A percentile compares a stretch with the other conserved stretches of the same genome.
Conservation (phyloP, 2,888 invertebrate species). For the Campoplex capitator region DNA sequence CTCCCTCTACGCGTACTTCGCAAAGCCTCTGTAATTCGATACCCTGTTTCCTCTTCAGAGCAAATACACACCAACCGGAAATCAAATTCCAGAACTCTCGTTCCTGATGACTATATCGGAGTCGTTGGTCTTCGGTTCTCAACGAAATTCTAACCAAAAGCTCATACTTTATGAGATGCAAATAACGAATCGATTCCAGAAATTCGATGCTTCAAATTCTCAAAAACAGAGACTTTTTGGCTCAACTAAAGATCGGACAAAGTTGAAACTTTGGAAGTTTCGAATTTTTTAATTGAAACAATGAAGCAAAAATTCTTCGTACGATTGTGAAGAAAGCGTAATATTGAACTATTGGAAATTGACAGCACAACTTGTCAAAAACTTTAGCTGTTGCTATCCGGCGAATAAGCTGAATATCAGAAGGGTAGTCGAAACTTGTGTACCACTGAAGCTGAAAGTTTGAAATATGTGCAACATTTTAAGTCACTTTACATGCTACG, state of each 20-base stretch:
- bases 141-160: not conserved
- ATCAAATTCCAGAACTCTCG: not conserved
- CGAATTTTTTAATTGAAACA: not conserved
- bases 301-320: not conserved
- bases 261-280: not conserved
- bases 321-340: too few species aligned
- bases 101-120: not conserved
- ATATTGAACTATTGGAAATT: not conserved
- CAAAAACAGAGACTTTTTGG: not conserved
- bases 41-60: constrained; percentile 17
- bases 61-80: not conserved
- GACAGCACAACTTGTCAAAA: not conserved
- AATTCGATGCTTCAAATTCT: not conserved
- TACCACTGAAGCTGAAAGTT: not conserved
- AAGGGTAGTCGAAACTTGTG: not conserved
- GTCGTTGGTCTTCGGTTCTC: not conserved
- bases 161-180: not conserved
- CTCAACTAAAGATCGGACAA: not conserved
- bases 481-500: not conserved
- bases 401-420: not conserved
- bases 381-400: not conserved
- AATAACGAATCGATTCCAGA: not conserved
- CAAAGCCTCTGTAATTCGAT: not conserved
- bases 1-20: not conserved
- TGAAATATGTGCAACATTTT: not conserved